Base-by-base conservation (phyloP, 2,797 vertebrate genomes). In the Lophotriccus pileatus region DNA sequence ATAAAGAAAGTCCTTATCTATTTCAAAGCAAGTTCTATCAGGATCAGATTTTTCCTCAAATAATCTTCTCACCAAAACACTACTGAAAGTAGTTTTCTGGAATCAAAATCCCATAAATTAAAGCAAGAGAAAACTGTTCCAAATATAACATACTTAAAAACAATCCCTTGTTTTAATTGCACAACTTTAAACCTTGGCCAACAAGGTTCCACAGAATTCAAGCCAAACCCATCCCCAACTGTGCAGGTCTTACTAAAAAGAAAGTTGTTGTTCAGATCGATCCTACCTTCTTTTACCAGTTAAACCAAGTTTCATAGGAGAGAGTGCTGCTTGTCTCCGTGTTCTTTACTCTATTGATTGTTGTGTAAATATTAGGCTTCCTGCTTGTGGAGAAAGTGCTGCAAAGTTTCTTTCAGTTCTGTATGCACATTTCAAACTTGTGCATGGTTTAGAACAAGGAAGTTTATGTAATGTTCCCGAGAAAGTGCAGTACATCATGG, bases 331-430 rank as follows among this genome's bases (percentile, higher is more conserved):
- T 87, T 95, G 95, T 94, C 74, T 94, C 74, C 37, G 8, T 91
- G 82, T 85, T 93, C 87, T 68, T 91, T 93, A 84, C 89, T 55
- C 90, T 91, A 96, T 93, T 98, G 97, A 96, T 93, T 96, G 95
- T 87, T 97, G 95, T 94, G 91, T 97, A 98, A 98, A 98, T 97
- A 98, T 95, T 96, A 90, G 96, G 93, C 88, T 98, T 98, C 97
- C 98, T 97, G 97, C 84, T 97, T 90, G 79, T 85, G 91, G 89
- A 97, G 93, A 95, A 96, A 92, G 84, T 92, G 52, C 94, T 97
- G 95, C 97, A 94, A 96, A 96, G 96, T 92, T 92, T 94, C 97
- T 97, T 98, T 98, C 96, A 98, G 87, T 63, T 70, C 70, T 97
- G 95, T 98, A 96, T 98, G 94, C 92, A 88, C 94, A 94, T 95